Evolutionary conservation across 2,888 invertebrate species (phyloP), one percentile per base, ranked within the genome.

Genomic region (Cantharis rufa): DNA sequence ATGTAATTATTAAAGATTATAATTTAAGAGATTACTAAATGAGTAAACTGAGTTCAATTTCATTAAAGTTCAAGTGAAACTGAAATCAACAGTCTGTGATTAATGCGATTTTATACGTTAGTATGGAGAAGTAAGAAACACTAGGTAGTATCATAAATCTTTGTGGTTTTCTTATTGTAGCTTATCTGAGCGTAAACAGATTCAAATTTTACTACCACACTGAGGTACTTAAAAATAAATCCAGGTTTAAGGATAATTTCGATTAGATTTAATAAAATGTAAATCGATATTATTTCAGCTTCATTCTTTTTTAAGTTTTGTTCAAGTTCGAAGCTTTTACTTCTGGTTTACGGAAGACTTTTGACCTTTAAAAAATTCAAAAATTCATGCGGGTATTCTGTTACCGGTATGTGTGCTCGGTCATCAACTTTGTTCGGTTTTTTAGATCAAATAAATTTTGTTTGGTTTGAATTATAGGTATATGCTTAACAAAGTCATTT

Each of bases 101-200:
- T 73, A 73, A 73, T 69, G 69, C 13, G 24, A 69, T 28, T 69
- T 66, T 28, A 73, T 73, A 68, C 69, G 69, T 73, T 73, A 73
- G 62, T 4, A 48, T 66, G 16, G 48, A 72, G 48, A 48, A 66
- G 66, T 68, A 73, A 73, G 68, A 68, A 73, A 69, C 73, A 73
- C 73, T 73, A 73, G 69, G 73, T 73, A 73, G 69, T 69, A 15
- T 69, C 16, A 73, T 73, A 73, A 73, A 73, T 73, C 73, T 73
- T 69, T 69, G 73, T 66, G 73, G 73, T 73, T 73, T 73, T 15
- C 62, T 73, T 69, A 15, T 48, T 73, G 15, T 27, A 24, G 68
- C 73, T 24, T 48, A 62, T 73, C 62, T 61, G 66, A 62, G 62
- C 73, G 66, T 48, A 48, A 48, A 48, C 48, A 48, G n/a, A 48